These are phyloP conservation scores for Thereva unica DNA, from an alignment of 2,888 invertebrate genomes.

Conservation along the genomic window DNA sequence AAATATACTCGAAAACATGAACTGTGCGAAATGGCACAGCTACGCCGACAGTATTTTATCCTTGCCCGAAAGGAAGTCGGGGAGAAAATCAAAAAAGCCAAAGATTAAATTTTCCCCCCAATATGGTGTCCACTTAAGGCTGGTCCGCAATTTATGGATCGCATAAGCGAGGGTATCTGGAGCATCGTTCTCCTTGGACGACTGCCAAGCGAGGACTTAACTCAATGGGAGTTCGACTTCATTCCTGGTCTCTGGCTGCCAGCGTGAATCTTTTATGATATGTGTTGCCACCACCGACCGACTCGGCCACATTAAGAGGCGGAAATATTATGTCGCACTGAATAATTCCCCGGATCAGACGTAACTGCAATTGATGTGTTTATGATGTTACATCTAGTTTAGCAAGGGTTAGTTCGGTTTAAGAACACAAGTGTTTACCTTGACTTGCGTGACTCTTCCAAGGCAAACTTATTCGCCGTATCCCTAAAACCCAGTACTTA, in stretches of 20 bases:
- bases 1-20: too few relatives aligned
- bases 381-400: slow-evolving; percentile 4
- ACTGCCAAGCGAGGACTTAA: slow-evolving; percentile 10
- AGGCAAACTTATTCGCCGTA: too few relatives aligned
- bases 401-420: too few relatives aligned
- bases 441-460: too few relatives aligned
- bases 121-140: slow-evolving; percentile 42
- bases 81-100: slow-evolving; percentile 26
- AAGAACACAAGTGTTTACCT: too few relatives aligned
- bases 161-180: slow-evolving; percentile 11
- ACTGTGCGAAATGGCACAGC: too few relatives aligned
- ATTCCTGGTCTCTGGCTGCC: background rate
- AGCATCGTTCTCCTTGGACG: slow-evolving; percentile 12
- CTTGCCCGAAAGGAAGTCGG: too few relatives aligned
- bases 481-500: too few relatives aligned
- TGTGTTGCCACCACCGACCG: slow-evolving; percentile 25
- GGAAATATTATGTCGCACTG: slow-evolving; percentile 26
- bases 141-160: slow-evolving; percentile 38
- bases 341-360: slow-evolving; percentile 24
- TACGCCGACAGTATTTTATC: too few relatives aligned
- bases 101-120: slow-evolving; percentile 41
- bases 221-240: slow-evolving; percentile 20
- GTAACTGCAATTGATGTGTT: slow-evolving; percentile 26
- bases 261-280: slow-evolving; percentile 28
- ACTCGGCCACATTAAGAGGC: slow-evolving; percentile 18